Evolutionary conservation across 2,888 invertebrate genomes (phyloP).

Genomic region (Mechanitis mazaeus): DNA sequence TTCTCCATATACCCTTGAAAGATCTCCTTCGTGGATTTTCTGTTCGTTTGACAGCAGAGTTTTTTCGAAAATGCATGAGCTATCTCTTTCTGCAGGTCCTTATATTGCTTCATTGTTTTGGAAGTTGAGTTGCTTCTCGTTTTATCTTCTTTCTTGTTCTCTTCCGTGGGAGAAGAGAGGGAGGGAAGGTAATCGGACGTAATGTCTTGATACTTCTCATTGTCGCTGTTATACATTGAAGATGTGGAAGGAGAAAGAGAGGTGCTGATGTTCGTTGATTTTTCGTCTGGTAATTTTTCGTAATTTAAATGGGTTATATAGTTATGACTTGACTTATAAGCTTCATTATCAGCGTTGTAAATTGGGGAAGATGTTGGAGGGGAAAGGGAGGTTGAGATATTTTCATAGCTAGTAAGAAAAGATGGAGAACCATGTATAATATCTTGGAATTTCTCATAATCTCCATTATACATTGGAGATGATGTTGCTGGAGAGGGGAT

Average conservation of each 20-base stretch:
- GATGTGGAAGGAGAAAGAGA: slow-evolving; percentile 48
- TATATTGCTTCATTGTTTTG: slow-evolving; percentile 48
- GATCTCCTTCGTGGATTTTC: slow-evolving; percentile 46
- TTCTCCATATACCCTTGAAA: slow-evolving; percentile 49
- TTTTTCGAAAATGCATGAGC: slow-evolving; percentile 47
- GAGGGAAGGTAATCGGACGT: slow-evolving; percentile 30
- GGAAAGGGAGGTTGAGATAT: slow-evolving; percentile 47
- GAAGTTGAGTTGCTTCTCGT: slow-evolving; percentile 15
- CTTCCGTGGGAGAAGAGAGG: slow-evolving; percentile 13
- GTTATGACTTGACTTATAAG: neutral
- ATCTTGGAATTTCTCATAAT: slow-evolving; percentile 3
- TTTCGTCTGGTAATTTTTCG: slow-evolving; percentile 26
- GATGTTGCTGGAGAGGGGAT: neutral
- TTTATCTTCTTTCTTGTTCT: slow-evolving; percentile 17
- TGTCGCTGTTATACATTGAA: slow-evolving; percentile 48
- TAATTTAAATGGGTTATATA: too few species aligned
- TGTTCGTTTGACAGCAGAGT: slow-evolving; percentile 51
- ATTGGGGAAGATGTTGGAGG: slow-evolving; percentile 50
- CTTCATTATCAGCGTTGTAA: slow-evolving; percentile 49
- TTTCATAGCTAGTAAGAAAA: slow-evolving; percentile 10
- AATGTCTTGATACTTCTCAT: slow-evolving; percentile 58
- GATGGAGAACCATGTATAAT: neutral
- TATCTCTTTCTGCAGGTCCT: slow-evolving; percentile 61
- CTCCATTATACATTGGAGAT: neutral
- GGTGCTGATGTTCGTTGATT: slow-evolving; percentile 42